Evolutionary conservation across 2,888 invertebrate species (phyloP), one percentile per base, ranked within the genome.

Genomic region (Neocrepidodera transversa): DNA sequence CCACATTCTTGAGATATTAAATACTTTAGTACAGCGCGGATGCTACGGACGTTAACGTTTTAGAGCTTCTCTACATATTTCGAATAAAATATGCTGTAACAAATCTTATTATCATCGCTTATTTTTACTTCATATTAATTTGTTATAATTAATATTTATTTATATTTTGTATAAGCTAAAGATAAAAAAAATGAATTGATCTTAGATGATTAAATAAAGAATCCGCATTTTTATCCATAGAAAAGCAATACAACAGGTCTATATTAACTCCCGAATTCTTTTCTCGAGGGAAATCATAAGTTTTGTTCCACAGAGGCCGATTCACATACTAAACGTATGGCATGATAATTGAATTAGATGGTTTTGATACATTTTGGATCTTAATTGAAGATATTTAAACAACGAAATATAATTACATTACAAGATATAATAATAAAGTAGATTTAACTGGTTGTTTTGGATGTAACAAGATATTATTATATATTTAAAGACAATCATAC

Each of bases 401-500:
- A n/a, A n/a, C n/a, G n/a, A n/a, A n/a, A n/a, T n/a, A n/a, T n/a
- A n/a, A n/a, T n/a, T n/a, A n/a, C n/a, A n/a, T n/a, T n/a, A n/a
- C n/a, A n/a, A n/a, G n/a, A n/a, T n/a, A n/a, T n/a, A n/a, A n/a
- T n/a, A n/a, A n/a, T n/a, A n/a, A n/a, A n/a, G n/a, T n/a, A n/a
- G n/a, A n/a, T n/a, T n/a, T n/a, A n/a, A n/a, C n/a, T n/a, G n/a
- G n/a, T n/a, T n/a, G n/a, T n/a, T n/a, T n/a, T n/a, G n/a, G n/a
- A n/a, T n/a, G n/a, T n/a, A n/a, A n/a, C n/a, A n/a, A n/a, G n/a
- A n/a, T n/a, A n/a, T n/a, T n/a, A n/a, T n/a, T n/a, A n/a, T n/a
- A n/a, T n/a, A n/a, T n/a, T n/a, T n/a, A n/a, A 0, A 75, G 68
- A 74, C 95, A 95, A 78, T 95, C 93, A 40, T 81, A 79, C n/a